Percentiles rank a stretch among this genome's conserved stretches.
These are phyloP conservation scores for Vicugna pacos DNA, from an alignment of 2,113 vertebrate genomes.

Conservation along the genomic window DNA sequence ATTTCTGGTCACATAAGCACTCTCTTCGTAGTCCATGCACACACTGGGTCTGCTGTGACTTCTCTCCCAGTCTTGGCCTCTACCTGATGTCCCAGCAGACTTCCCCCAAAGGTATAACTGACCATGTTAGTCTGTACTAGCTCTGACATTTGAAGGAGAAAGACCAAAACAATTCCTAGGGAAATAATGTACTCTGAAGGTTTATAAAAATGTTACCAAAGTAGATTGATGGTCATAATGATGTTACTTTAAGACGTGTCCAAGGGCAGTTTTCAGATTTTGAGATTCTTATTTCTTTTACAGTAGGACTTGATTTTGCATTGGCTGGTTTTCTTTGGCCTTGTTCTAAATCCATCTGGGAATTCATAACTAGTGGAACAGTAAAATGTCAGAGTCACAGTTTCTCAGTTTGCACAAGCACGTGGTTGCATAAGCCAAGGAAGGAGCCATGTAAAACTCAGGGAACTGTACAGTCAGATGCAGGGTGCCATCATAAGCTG, in stretches of 20 bases:
- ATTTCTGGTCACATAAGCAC: slow-evolving; percentile 40
- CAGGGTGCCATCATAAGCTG: not conserved
- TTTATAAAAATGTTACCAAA: slow-evolving; percentile 52
- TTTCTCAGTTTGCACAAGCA: slow-evolving; percentile 32
- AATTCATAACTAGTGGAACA: slow-evolving; percentile 36
- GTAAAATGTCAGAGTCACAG: not conserved
- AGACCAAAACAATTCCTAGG: slow-evolving; percentile 22
- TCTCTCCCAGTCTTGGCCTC: slow-evolving; percentile 76
- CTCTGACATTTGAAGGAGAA: slow-evolving; percentile 35
- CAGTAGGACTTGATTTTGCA: slow-evolving; percentile 20
- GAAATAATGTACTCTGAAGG: slow-evolving; percentile 8
- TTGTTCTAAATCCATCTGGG: not conserved
- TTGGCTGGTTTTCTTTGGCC: not conserved
- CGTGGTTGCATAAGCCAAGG: not conserved
- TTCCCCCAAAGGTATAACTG: slow-evolving; percentile 40
- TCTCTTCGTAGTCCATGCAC: not conserved
- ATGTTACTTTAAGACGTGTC: slow-evolving; percentile 10
- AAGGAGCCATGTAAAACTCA: slow-evolving; percentile 6
- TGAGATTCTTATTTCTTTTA: not conserved
- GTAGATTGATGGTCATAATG: not conserved
- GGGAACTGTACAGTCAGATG: not conserved
- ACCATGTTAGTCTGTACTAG: slow-evolving; percentile 34
- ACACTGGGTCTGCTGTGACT: not conserved
- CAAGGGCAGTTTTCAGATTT: not conserved
- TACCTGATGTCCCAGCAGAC: slow-evolving; percentile 62